phyloP scores from a whole-genome alignment of 1,140 invertebrate species.

The Dinothrombium tinctorium region DNA sequence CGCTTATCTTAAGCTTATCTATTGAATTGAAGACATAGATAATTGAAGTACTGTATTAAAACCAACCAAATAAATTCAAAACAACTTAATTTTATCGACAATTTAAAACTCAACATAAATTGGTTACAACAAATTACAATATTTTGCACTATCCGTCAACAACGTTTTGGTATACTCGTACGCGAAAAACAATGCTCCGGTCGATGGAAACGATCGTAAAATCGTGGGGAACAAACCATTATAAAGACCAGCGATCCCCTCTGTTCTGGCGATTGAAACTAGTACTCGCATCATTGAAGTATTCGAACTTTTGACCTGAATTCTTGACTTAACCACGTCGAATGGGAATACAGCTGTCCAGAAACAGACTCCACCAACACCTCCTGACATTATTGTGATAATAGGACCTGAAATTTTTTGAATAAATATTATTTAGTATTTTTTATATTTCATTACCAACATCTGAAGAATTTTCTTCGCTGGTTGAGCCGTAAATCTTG shows the following conservation, averaged over 20 bases:
- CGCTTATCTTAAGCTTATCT: too few species aligned
- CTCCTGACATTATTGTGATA: constrained; percentile 46
- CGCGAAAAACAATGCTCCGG: constrained; percentile 64
- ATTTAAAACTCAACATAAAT: too few species aligned
- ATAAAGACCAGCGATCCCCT: constrained; percentile 40
- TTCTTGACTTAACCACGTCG: constrained; percentile 65
- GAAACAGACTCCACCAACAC: constrained; percentile 50
- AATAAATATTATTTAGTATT: background rate
- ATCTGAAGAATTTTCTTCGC: background rate
- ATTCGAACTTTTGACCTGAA: constrained; percentile 43
- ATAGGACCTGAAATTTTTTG: constrained; percentile 10
- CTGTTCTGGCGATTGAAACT: constrained; percentile 45
- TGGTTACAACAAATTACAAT: too few species aligned
- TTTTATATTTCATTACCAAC: too few species aligned
- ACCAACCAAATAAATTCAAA: too few species aligned
- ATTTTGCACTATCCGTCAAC: too few species aligned
- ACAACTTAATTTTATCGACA: too few species aligned
- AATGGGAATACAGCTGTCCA: constrained; percentile 67
- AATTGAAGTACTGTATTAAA: too few species aligned
- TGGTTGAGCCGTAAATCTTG: too few species aligned
- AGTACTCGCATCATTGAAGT: constrained; percentile 34
- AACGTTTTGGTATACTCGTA: constrained; percentile 38
- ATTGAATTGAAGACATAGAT: too few species aligned
- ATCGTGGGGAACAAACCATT: constrained; percentile 48
- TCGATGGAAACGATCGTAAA: constrained; percentile 64